Conservation (phyloP, 1,140 invertebrate genomes). For the Cydia splendana region DNA sequence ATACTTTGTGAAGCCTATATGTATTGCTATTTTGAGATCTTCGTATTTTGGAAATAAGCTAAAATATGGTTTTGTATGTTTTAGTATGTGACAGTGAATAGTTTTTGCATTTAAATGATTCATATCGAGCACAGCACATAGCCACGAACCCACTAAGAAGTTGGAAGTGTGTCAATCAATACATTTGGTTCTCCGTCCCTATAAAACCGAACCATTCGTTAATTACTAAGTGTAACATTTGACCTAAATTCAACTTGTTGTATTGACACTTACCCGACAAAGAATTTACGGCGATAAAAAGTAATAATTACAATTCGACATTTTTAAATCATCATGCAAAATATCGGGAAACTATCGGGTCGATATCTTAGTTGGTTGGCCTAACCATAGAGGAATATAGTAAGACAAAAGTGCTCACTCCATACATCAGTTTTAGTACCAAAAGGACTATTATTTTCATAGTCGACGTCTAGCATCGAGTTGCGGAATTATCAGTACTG, state of each 20-base stretch:
- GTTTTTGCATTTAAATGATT: constrained; percentile 51
- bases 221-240: constrained; percentile 16
- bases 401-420: too few species aligned
- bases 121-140: constrained; percentile 1
- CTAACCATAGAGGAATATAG: too few species aligned
- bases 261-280: neutral
- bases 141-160: neutral
- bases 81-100: constrained; percentile 49
- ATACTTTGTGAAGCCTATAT: too few species aligned
- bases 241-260: neutral
- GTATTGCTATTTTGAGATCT: neutral
- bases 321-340: too few species aligned
- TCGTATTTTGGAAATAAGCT: neutral
- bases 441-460: too few species aligned
- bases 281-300: neutral
- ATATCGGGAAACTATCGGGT: too few species aligned
- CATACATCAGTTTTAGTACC: too few species aligned
- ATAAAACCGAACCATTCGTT: constrained; percentile 34
- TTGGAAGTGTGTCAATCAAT: constrained; percentile 35
- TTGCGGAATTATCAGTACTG: too few species aligned
- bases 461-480: too few species aligned
- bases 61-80: constrained; percentile 54
- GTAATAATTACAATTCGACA: too few species aligned
- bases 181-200: constrained; percentile 71
- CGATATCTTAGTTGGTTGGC: too few species aligned